Percentiles rank a stretch among this genome's conserved stretches.
phyloP scores from a whole-genome alignment of 92 coral and sea anemone genomes.

The Palythoa caribaeorum region DNA sequence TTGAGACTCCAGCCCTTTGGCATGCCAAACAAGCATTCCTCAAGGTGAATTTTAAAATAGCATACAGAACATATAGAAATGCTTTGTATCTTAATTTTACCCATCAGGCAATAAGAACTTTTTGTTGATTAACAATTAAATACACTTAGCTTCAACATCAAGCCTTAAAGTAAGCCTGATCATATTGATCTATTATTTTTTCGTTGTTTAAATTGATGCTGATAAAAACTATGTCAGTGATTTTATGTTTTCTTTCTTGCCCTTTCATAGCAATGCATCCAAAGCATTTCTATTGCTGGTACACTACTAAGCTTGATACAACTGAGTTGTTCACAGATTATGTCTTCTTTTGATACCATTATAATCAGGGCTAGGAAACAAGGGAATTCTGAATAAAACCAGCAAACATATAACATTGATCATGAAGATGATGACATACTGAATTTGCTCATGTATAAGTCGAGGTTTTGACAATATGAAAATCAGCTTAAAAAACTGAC shows the following conservation, averaged over 20 bases:
- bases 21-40: slow-evolving; percentile 20
- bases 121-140: not conserved
- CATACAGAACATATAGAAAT: not conserved
- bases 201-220: slow-evolving; percentile 3
- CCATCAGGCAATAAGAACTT: not conserved
- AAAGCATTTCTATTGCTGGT: not conserved
- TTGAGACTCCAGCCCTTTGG: slow-evolving; percentile 17
- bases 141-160: not conserved
- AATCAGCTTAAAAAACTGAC: too few species aligned
- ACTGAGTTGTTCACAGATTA: not conserved
- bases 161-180: not conserved
- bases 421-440: slow-evolving; percentile 1
- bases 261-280: slow-evolving; percentile 11
- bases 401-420: not conserved
- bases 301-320: not conserved
- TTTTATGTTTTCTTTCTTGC: slow-evolving; percentile 8
- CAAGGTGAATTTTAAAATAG: slow-evolving; percentile 3
- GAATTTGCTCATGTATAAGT: too few species aligned
- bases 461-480: too few species aligned
- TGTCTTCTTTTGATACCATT: slow-evolving; percentile 5
- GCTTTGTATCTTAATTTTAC: slow-evolving; percentile 8
- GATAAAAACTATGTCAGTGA: not conserved
- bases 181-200: not conserved
- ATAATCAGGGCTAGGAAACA: slow-evolving; percentile 11
- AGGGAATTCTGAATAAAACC: slow-evolving; percentile 20